Percentiles rank a stretch among this genome's conserved stretches.
Conservation (phyloP, 2,113 vertebrate genomes). For the Phylloscopus whistleri region DNA sequence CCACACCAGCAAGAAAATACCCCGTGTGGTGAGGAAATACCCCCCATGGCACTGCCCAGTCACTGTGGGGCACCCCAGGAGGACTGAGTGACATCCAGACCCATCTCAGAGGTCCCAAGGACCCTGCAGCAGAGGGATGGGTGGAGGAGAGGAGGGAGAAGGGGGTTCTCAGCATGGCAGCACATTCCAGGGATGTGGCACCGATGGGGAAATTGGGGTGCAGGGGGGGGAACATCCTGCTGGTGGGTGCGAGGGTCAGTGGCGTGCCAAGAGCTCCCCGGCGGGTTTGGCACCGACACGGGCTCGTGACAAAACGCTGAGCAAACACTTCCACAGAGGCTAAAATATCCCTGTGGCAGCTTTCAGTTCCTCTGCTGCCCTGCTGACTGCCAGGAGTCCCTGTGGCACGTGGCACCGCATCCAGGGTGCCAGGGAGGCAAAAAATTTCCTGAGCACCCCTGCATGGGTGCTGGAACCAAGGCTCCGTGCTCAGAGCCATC, state of each 20-base stretch:
- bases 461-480: accelerated
- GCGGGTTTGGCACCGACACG: not conserved
- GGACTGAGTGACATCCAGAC: not conserved
- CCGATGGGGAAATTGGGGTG: accelerated
- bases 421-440: accelerated
- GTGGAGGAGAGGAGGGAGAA: not conserved
- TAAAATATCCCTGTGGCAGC: not conserved
- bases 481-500: accelerated
- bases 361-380: slow-evolving; percentile 18
- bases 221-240: not conserved
- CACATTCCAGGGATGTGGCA: accelerated
- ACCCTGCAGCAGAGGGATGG: accelerated
- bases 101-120: not conserved
- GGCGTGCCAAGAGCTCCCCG: not conserved
- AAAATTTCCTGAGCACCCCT: not conserved
- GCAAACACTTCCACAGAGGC: slow-evolving; percentile 14
- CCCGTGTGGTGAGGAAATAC: not conserved
- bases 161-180: not conserved
- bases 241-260: accelerated
- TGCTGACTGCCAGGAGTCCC: not conserved
- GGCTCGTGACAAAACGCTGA: slow-evolving; percentile 33
- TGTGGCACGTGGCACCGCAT: accelerated
- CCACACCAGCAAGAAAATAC: not conserved
- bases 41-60: accelerated
- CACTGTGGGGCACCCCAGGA: accelerated